Percentiles rank a stretch among this genome's conserved stretches.
These are phyloP conservation scores for Operophtera brumata DNA, from an alignment of 2,888 invertebrate species.

Conservation along the genomic window DNA sequence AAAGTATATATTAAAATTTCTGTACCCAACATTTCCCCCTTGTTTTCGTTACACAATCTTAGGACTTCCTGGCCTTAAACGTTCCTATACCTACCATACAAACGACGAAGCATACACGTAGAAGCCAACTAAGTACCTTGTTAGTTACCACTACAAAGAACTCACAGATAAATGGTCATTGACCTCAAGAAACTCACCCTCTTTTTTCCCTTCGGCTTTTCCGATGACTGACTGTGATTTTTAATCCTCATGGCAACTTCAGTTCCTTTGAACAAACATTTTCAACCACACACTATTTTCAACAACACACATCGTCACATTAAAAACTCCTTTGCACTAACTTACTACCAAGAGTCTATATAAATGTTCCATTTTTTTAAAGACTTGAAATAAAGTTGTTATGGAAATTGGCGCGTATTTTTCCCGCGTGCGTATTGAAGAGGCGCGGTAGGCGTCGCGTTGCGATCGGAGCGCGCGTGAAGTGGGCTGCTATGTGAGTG, in stretches of 20 bases:
- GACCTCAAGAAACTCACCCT: slow-evolving; percentile 56
- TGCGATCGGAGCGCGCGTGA: slow-evolving; percentile 54
- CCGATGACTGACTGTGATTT: slow-evolving; percentile 51
- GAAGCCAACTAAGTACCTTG: not conserved
- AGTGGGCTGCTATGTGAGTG: slow-evolving; percentile 45
- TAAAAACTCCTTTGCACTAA: slow-evolving; percentile 23
- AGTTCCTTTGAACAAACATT: slow-evolving; percentile 29
- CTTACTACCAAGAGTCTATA: not conserved
- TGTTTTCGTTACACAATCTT: too few relatives aligned
- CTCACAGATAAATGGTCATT: slow-evolving; percentile 21
- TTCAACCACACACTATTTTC: slow-evolving; percentile 22
- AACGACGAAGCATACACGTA: too few relatives aligned
- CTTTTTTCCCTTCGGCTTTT: slow-evolving; percentile 62
- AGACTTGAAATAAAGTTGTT: slow-evolving; percentile 15
- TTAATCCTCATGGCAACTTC: slow-evolving; percentile 52
- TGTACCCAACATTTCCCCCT: too few relatives aligned
- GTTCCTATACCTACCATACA: too few relatives aligned
- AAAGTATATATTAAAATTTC: too few relatives aligned
- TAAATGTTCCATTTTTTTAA: slow-evolving; percentile 16
- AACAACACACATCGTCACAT: slow-evolving; percentile 25
- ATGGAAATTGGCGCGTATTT: slow-evolving; percentile 34
- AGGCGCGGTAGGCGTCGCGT: slow-evolving; percentile 60
- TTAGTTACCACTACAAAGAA: slow-evolving; percentile 7
- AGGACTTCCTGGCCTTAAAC: too few relatives aligned
- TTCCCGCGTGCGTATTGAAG: slow-evolving; percentile 37